Evolutionary conservation across 2,888 invertebrate genomes (phyloP).

Genomic region (Paralinhomoeus sp.): DNA sequence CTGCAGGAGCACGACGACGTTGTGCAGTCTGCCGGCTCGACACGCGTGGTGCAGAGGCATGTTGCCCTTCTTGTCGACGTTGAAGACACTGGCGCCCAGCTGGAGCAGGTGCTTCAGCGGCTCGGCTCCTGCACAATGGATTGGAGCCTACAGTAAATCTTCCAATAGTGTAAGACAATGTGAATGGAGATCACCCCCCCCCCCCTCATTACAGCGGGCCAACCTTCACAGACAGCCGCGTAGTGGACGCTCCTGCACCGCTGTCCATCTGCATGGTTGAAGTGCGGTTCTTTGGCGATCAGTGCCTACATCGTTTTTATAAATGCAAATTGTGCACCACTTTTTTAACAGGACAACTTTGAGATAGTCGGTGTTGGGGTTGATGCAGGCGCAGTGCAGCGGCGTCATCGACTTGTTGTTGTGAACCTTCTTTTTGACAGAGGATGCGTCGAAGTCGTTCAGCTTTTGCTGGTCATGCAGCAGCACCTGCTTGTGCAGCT

Average conservation of each 20-base stretch:
- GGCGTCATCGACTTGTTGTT: constrained; percentile 31
- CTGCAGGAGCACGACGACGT: constrained; percentile 26
- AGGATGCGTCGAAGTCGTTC: constrained; percentile 17
- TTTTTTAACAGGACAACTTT: background rate
- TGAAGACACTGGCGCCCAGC: constrained; percentile 9
- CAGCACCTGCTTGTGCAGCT: constrained; percentile 27
- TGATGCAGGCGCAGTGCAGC: constrained; percentile 34
- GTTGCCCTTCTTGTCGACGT: constrained; percentile 15
- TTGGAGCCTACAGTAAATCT: too few species aligned
- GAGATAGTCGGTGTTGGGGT: constrained; percentile 28
- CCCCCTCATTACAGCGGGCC: too few species aligned
- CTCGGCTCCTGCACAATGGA: constrained; percentile 17
- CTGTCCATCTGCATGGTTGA: constrained; percentile 29
- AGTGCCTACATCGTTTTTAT: constrained; percentile 11
- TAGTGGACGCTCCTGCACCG: constrained; percentile 33
- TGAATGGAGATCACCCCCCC: too few species aligned
- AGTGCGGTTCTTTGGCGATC: constrained; percentile 29
- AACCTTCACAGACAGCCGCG: constrained; percentile 33
- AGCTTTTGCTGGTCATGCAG: constrained; percentile 26
- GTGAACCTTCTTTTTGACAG: constrained; percentile 28
- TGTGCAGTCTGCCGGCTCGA: constrained; percentile 25
- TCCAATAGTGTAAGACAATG: too few species aligned
- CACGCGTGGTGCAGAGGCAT: constrained; percentile 30
- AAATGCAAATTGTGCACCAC: too few species aligned
- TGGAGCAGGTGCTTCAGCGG: constrained; percentile 29